Evolutionary conservation across 2,888 invertebrate species (phyloP), one percentile per base, ranked within the genome.

Genomic region (Napeogenes sylphis): DNA sequence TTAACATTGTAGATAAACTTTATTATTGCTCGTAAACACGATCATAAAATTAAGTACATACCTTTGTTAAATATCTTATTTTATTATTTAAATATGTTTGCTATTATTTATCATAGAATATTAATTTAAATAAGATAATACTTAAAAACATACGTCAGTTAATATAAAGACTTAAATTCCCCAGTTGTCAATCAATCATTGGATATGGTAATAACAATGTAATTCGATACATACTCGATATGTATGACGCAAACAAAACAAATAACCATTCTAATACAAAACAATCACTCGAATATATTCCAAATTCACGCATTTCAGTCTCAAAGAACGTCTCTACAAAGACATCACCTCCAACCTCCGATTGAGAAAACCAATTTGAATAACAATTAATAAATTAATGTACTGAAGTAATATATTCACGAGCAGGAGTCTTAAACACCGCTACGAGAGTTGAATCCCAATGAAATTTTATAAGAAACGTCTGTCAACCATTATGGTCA

Each of bases 361-460:
- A 89, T 90, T 88, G 88, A 89, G 87, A 87, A 88, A 88, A 86
- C 79, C 76, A 85, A 90, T 90, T 90, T 89, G 87, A 90, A 90
- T 90, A 88, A 90, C 90, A 90, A 90, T 90, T 86, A 89, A 89
- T 90, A 90, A 90, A 90, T 90, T 90, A 90, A 90, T 90, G 88
- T 88, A 85, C 80, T 75, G 70, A 76, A 74, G 78, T 90, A 87
- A 90, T 87, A 78, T 90, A 90, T 90, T 89, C 90, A 85, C 84
- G 84, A 83, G 79, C 81, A 76, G 81, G 81, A 83, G 74, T 78
- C 77, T 82, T 84, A 81, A 84, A 83, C 85, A 84, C 82, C 76
- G 82, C 76, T 78, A 89, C 90, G 84, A 81, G 83, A 69, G 61
- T 82, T 84, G 90, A 90, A 90, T 90, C 85, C 79, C 85, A 90